Conservation (phyloP, 2,113 vertebrate species). For the Xenopus borealis region DNA sequence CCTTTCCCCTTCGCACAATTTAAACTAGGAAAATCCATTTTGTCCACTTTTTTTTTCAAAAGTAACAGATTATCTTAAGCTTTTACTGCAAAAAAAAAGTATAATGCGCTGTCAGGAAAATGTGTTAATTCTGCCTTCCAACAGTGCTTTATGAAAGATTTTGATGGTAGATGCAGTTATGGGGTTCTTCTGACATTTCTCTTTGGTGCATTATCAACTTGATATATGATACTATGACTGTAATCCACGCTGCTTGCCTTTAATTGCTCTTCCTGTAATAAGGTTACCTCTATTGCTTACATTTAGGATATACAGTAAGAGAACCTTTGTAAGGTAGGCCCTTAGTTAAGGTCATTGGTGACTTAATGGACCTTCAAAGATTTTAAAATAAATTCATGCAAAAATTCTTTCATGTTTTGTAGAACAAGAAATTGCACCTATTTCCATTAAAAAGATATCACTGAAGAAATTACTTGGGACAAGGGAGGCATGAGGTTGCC, state of each 20-base stretch:
- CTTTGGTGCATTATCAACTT: constrained; percentile 38
- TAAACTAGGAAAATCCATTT: constrained; percentile 10
- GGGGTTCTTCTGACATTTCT: constrained; percentile 25
- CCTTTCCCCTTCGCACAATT: background rate
- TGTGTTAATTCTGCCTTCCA: constrained; percentile 21
- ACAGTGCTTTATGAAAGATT: constrained; percentile 33
- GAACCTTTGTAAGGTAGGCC: constrained; percentile 11
- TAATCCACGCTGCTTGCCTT: constrained; percentile 32
- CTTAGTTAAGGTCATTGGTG: constrained; percentile 18
- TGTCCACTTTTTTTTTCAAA: constrained; percentile 17
- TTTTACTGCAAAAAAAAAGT: constrained; percentile 26
- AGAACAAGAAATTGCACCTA: constrained; percentile 29
- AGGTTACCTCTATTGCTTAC: constrained; percentile 14
- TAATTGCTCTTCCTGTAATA: constrained; percentile 46
- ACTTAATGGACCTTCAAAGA: constrained; percentile 33
- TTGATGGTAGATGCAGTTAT: constrained; percentile 29
- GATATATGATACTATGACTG: constrained; percentile 37
- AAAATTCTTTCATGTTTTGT: constrained; percentile 29
- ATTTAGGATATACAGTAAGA: constrained; percentile 9
- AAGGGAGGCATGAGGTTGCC: constrained; percentile 42
- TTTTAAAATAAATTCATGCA: constrained; percentile 34
- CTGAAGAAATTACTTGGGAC: constrained; percentile 39
- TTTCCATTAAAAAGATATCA: constrained; percentile 42
- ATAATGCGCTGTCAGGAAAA: constrained; percentile 25
- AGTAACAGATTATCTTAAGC: constrained; percentile 33